Percentiles rank a stretch among this genome's conserved stretches.
Evolutionary conservation across 2,888 invertebrate species (phyloP).

Genomic region (Microdon myrmicae): DNA sequence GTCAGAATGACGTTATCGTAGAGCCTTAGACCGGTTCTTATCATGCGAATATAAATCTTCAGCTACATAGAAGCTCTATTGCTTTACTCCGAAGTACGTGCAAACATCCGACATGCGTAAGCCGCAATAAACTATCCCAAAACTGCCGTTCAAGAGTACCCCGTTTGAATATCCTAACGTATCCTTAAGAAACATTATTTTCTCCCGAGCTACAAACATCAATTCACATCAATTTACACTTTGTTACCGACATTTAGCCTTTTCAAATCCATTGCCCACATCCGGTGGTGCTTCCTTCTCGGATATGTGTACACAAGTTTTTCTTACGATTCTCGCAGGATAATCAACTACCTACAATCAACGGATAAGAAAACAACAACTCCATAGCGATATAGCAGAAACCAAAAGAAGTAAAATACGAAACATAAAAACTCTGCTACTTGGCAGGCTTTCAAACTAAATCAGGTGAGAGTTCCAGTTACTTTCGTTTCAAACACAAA

Average conservation of each 20-base stretch:
- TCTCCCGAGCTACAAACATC: slow-evolving; percentile 5
- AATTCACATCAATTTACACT: slow-evolving; percentile 37
- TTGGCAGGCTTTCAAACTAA: slow-evolving; percentile 31
- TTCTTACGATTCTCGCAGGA: too few species aligned
- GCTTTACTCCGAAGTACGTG: too few species aligned
- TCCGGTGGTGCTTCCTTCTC: too few species aligned
- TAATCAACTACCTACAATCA: neutral
- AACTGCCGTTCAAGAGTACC: slow-evolving; percentile 24
- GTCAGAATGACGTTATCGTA: too few species aligned
- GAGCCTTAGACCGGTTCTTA: too few species aligned
- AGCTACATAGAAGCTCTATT: too few species aligned
- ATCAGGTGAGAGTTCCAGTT: slow-evolving; percentile 42
- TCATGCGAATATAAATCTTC: too few species aligned
- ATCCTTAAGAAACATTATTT: slow-evolving; percentile 31
- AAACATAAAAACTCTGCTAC: slow-evolving; percentile 6
- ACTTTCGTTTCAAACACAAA: slow-evolving; percentile 40
- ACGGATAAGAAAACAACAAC: neutral
- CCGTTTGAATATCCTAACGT: slow-evolving; percentile 11
- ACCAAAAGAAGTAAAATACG: neutral
- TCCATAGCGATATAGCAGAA: neutral
- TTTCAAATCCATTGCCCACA: slow-evolving; percentile 14
- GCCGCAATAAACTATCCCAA: slow-evolving; percentile 19
- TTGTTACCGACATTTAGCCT: neutral
- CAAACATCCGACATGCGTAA: too few species aligned
- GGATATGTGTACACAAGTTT: too few species aligned